A percentile compares a stretch with the other conserved stretches of the same genome.
These are phyloP conservation scores for Pterostichus niger DNA, from an alignment of 2,888 invertebrate genomes.

Conservation along the genomic window DNA sequence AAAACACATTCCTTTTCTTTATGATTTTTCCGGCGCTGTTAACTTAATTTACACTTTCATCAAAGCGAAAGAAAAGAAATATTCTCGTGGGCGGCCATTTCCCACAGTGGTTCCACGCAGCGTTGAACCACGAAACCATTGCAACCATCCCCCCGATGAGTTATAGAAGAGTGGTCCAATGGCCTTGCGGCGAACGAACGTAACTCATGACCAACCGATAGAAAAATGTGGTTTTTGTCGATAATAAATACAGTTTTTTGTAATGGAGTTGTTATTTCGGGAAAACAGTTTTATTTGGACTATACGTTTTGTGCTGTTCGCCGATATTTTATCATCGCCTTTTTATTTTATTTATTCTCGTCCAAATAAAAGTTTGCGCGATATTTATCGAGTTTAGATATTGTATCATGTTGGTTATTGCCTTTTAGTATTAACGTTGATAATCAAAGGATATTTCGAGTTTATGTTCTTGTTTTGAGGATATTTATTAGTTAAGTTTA, in stretches of 20 bases:
- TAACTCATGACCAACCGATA: constrained; percentile 36
- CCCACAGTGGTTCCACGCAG: constrained; percentile 40
- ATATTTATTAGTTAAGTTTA: constrained; percentile 31
- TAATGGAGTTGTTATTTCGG: constrained; percentile 65
- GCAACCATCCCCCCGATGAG: constrained; percentile 35
- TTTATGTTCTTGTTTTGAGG: constrained; percentile 38
- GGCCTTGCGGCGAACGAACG: constrained; percentile 13
- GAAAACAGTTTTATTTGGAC: constrained; percentile 64
- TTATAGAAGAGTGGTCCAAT: constrained; percentile 48
- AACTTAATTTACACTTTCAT: constrained; percentile 66
- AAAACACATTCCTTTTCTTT: constrained; percentile 66
- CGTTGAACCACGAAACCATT: constrained; percentile 18
- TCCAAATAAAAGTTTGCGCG: constrained; percentile 10
- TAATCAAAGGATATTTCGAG: constrained; percentile 32
- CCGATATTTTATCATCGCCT: constrained; percentile 50
- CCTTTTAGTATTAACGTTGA: constrained; percentile 39
- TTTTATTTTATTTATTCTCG: constrained; percentile 60
- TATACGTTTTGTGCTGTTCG: constrained; percentile 58
- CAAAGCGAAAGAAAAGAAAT: constrained; percentile 57
- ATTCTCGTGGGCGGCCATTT: constrained; percentile 51
- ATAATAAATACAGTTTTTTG: constrained; percentile 66
- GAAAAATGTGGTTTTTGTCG: constrained; percentile 64
- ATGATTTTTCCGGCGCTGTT: constrained; percentile 56
- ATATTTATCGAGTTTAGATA: constrained; percentile 33
- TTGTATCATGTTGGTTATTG: constrained; percentile 44